phyloP scores from a whole-genome alignment of 2,888 invertebrate genomes.

The Sminthurides aquaticus region DNA sequence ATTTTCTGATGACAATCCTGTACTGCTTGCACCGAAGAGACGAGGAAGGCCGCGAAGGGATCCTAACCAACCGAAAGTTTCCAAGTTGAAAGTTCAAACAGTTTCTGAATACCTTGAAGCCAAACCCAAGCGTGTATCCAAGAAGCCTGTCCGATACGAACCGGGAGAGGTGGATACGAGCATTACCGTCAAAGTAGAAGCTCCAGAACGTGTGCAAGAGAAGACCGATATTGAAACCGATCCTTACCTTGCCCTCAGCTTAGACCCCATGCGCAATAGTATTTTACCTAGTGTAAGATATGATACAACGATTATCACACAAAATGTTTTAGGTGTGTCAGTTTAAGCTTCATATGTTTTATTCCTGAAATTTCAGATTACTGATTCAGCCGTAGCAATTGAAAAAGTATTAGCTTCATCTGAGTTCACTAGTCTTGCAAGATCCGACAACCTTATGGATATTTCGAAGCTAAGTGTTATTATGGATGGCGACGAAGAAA shows the following conservation, averaged over 20 bases:
- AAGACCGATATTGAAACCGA: no score
- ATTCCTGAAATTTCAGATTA: no score
- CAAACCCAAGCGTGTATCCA: conserved; percentile 26
- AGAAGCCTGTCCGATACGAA: conserved; percentile 25
- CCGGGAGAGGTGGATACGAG: background rate
- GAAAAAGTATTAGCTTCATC: no score
- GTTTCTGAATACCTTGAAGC: background rate
- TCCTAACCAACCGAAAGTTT: conserved; percentile 15
- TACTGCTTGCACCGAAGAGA: conserved; percentile 21
- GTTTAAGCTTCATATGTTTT: no score
- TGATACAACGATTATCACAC: no score
- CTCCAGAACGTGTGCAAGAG: no score
- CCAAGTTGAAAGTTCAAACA: background rate
- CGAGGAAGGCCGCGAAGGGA: conserved; percentile 35
- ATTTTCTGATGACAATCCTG: conserved; percentile 24
- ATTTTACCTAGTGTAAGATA: no score
- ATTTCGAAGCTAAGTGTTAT: conserved; percentile 24
- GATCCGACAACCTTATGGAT: conserved; percentile 17
- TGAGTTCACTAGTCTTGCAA: conserved; percentile 15
- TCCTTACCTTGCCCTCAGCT: no score
- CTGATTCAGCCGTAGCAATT: no score
- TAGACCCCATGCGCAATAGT: no score
- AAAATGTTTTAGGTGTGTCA: no score
- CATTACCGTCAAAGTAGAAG: background rate
- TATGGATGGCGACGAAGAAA: conserved; percentile 27